Base-by-base conservation (phyloP, 1,140 invertebrate species). In the Drosophila prosaltans region DNA sequence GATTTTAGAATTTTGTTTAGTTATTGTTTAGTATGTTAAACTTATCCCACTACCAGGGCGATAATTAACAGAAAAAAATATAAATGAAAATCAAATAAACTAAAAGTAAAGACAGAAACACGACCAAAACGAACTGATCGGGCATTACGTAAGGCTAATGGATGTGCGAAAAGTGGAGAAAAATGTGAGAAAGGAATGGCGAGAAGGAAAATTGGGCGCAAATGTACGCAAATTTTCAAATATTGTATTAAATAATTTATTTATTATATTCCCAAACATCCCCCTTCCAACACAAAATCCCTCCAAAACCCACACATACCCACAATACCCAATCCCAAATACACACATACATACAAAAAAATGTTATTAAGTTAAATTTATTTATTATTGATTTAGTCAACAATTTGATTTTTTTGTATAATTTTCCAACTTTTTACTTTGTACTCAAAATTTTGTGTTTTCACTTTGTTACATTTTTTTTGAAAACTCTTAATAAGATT, bases 351-450 rank as follows among this genome's bases (percentile, higher is more conserved):
- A 16, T 16, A 16, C 16, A 16, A 16, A 16, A 16, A 16, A 16
- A 16, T 16, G 82, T 85, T 85, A 78, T 86, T 85, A 86, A 85
- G 81, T 76, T 82, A 61, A 68, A 69, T 58, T 69, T 85, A 85
- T 85, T 85, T 85, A 85, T 85, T 85, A 77, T 65, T 41, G 40
- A 69, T 74, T 82, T 79, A 85, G 79, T 86, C 79, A 75, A 69
- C 65, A 74, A 78, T 51, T 26, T 10, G 8, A 79, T 77, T 77
- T 81, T 71, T 58, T 36, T 75, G 41, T 59, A 41, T 30, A 51
- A 73, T 43, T 78, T 72, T 78, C 67, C 24, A 57, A 45, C 11
- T 54, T 45, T 36, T 9, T 16, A 16, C 26, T 45, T 43, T 51
- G 36, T 69, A 32, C 21, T 69, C 45, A 72, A 72, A 32, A 51